Base-by-base conservation (phyloP, 2,113 vertebrate genomes). In the Peucedramus taeniatus region DNA sequence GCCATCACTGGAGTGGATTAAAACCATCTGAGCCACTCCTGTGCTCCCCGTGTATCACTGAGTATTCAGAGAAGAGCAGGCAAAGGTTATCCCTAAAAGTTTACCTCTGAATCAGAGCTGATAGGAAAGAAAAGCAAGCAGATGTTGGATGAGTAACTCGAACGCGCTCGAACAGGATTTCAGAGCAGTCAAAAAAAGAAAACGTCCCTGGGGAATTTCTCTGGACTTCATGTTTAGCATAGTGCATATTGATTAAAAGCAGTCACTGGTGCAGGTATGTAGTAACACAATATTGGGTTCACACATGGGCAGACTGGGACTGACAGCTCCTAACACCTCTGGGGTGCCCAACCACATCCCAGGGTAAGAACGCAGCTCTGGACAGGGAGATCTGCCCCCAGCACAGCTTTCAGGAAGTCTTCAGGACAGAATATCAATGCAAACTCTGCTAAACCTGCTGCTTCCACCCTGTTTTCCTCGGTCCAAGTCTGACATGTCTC, bases 181-280 rank as follows among this genome's bases (percentile, higher is more conserved):
- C 42, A 31, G 95, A 93, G 56, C 44, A 92, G 81, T 10, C 88
- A 57, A 20, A 88, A 70, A 77, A 93, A 64, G 60, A 72, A 87
- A 78, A 37, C 0, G 0, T 57, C 75, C 81, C 91, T 9, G 17
- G 15, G 84, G 89, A 71, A 39, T 70, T 79, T 39, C 63, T 82
- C 87, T 51, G 19, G 37, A 35, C 85, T 56, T 69, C 49, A 33
- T 5, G 57, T 72, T 79, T 24, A 6, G 87, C 59, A 30, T 0
- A 5, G 65, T 15, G 45, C 44, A 57, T 24, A 31, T 14, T 71
- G 69, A 71, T 78, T 71, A 84, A 79, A 93, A 64, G 81, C 56
- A 81, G 50, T 10, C 49, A 30, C 81, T 1, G 4, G 37, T 26
- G 70, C 21, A 79, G 69, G 84, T 57, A 19, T 6, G 15, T 20